A percentile compares a stretch with the other conserved stretches of the same genome.
phyloP scores from a whole-genome alignment of 1,140 invertebrate genomes.

The Ridgeia piscesae region DNA sequence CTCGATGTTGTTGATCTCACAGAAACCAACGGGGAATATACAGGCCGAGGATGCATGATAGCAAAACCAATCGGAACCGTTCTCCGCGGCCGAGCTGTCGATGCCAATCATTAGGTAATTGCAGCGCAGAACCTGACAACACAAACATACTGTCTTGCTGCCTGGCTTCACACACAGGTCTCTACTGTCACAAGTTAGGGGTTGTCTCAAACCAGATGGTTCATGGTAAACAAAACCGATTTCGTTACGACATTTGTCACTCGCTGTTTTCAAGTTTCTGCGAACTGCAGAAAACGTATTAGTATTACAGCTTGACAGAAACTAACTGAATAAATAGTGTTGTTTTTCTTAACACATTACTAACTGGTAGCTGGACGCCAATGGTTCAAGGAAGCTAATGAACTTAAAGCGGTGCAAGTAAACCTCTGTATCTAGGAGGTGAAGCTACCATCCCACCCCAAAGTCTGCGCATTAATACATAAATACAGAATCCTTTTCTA shows the following conservation, averaged over 20 bases:
- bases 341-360: too few species aligned
- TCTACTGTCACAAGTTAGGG: background rate
- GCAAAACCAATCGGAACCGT: constrained; percentile 93
- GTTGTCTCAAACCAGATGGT: background rate
- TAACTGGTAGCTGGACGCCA: too few species aligned
- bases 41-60: constrained; percentile 90
- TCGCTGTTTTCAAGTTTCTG: too few species aligned
- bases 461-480: too few species aligned
- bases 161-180: background rate
- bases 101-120: constrained; percentile 95
- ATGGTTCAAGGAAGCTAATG: too few species aligned
- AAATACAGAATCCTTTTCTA: too few species aligned
- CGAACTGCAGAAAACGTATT: too few species aligned
- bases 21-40: constrained; percentile 95
- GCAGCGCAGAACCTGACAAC: constrained; percentile 72
- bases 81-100: constrained; percentile 81
- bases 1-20: constrained; percentile 76
- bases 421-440: too few species aligned
- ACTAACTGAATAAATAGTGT: too few species aligned
- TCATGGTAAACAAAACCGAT: background rate
- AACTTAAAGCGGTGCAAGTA: too few species aligned
- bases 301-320: too few species aligned
- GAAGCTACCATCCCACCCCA: too few species aligned
- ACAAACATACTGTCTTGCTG: background rate
- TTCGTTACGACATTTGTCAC: background rate